Base-by-base conservation (phyloP, 1,140 invertebrate species). In the Lysiphlebus fabarum region DNA sequence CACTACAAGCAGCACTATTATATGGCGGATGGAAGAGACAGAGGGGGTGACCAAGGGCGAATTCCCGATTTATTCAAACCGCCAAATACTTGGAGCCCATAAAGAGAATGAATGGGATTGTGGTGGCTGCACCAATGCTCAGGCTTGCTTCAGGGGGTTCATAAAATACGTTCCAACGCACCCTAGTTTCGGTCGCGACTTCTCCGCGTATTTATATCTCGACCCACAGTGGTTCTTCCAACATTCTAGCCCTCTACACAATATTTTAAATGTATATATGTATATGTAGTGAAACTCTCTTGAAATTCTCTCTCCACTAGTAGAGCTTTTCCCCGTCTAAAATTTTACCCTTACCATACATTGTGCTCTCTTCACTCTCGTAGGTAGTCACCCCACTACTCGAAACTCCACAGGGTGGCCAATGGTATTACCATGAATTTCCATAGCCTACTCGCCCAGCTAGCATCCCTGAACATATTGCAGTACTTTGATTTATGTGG, bases 351-450 rank as follows among this genome's bases (percentile, higher is more conserved):
- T 54, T 41, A 9, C 17, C 17, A 63, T 57, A 58, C 12, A 59
- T n/a, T 55, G 40, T 44, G 43, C 41, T 41, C 56, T 55, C 11
- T 55, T 58, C 34, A 53, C 43, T 48, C 11, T 11, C 34, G 33
- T 26, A 26, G 17, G 17, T 50, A 48, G 45, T 59, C 51, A 45
- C 45, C 45, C 48, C 56, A 33, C 44, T 56, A 47, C 53, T 62
- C 33, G 50, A 62, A 62, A 62, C 51, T 58, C 67, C 53, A 54
- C 67, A 60, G 67, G 69, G 70, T 70, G 71, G 70, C 73, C 69
- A 69, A 50, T 62, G 68, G 69, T 69, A 77, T 77, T 77, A 77
- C 71, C 75, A 76, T 75, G 73, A 76, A 76, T 77, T 77, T 77
- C 74, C 74, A 77, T 77, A 77, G 73, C 65, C 63, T 68, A 62